These are phyloP conservation scores for Melanotus villosus DNA, from an alignment of 2,888 invertebrate species.

Conservation along the genomic window DNA sequence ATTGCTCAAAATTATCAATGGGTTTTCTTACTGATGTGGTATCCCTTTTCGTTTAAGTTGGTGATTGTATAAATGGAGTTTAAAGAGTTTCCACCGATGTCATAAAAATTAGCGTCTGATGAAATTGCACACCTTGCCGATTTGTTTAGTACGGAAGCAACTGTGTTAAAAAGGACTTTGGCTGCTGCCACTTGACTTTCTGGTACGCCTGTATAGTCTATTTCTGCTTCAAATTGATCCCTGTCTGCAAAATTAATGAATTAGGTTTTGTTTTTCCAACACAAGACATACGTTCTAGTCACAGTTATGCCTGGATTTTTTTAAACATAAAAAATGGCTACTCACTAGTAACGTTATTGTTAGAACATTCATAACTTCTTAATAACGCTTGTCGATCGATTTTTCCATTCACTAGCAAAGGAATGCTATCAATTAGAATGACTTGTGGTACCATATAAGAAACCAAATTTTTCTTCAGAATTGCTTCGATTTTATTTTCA, in stretches of 20 bases:
- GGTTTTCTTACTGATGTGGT: constrained; percentile 79
- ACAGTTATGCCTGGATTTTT: too few relatives aligned
- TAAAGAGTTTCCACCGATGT: constrained; percentile 88
- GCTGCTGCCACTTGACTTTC: constrained; percentile 75
- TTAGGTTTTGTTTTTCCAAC: too few relatives aligned
- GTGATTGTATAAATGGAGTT: constrained; percentile 90
- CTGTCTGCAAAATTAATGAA: constrained; percentile 4
- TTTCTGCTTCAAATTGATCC: constrained; percentile 66
- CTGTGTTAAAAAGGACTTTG: constrained; percentile 79
- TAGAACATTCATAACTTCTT: constrained; percentile 81
- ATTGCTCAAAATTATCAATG: too few relatives aligned
- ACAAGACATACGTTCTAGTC: too few relatives aligned
- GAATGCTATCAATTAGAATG: constrained; percentile 81
- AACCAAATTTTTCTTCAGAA: constrained; percentile 76
- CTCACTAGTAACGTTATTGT: constrained; percentile 70
- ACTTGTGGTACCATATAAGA: constrained; percentile 88
- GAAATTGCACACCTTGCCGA: constrained; percentile 76
- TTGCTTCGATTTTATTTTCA: constrained; percentile 76
- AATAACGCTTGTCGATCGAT: constrained; percentile 85
- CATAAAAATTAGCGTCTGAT: constrained; percentile 82
- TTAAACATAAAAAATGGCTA: too few relatives aligned
- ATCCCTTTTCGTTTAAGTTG: constrained; percentile 81
- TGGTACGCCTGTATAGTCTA: constrained; percentile 78
- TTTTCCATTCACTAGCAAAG: constrained; percentile 89
- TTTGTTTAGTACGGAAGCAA: constrained; percentile 80